phyloP scores from a whole-genome alignment of 2,113 vertebrate species.

The Plecturocebus donacophilus region DNA sequence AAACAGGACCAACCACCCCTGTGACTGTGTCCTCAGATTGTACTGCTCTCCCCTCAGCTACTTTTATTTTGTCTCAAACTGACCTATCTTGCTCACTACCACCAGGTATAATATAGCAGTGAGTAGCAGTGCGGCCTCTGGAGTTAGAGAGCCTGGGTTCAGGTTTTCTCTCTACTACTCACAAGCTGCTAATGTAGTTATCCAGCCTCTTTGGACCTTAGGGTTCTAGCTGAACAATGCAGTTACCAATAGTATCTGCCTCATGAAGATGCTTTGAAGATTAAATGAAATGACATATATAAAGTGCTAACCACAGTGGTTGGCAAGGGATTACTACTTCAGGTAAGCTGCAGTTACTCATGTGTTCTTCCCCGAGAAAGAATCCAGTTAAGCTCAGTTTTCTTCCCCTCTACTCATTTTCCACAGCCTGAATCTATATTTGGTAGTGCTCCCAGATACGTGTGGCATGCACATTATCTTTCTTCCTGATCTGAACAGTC shows the following conservation, averaged over 20 bases:
- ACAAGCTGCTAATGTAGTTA: not conserved
- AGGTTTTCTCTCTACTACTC: not conserved
- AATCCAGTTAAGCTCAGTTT: too few relatives aligned
- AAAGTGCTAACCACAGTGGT: not conserved
- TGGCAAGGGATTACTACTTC: not conserved
- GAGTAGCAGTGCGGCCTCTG: not conserved
- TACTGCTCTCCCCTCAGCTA: not conserved
- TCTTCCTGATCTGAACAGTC: not conserved
- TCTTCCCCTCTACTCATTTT: not conserved
- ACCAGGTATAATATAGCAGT: accelerated
- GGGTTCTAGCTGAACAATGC: not conserved
- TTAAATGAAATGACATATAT: not conserved
- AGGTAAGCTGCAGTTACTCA: not conserved
- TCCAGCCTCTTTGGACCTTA: not conserved
- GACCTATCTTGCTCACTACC: too few relatives aligned
- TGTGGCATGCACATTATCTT: not conserved
- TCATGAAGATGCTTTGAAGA: not conserved
- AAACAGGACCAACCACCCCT: not conserved
- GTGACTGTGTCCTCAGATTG: not conserved
- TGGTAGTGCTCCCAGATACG: not conserved
- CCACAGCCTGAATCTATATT: not conserved
- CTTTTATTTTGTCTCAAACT: not conserved
- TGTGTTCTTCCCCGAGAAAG: too few relatives aligned
- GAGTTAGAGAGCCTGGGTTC: not conserved
- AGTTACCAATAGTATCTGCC: not conserved